Percentiles rank a stretch among this genome's conserved stretches.
phyloP scores from a whole-genome alignment of 2,113 vertebrate species.

The Aythya baeri region DNA sequence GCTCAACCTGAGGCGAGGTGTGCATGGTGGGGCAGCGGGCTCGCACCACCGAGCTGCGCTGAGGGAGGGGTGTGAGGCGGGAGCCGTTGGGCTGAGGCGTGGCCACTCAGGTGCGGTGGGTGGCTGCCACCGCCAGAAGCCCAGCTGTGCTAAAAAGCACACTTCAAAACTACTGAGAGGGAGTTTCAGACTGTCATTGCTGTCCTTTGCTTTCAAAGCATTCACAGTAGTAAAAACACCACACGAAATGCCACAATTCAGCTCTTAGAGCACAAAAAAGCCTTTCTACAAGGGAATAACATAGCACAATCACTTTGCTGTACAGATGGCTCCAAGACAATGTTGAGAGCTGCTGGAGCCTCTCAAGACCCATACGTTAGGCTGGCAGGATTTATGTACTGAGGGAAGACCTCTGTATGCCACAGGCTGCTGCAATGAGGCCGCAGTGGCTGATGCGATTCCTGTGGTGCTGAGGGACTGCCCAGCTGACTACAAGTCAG shows the following conservation, averaged over 20 bases:
- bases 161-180: no score
- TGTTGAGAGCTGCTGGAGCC: neutral
- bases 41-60: no score
- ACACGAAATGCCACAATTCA: neutral
- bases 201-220: neutral
- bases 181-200: neutral
- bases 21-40: no score
- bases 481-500: rapidly evolving
- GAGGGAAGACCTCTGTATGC: neutral
- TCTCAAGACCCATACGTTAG: neutral
- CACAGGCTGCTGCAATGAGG: neutral
- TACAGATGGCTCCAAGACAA: neutral
- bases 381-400: rapidly evolving
- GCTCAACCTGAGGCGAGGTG: no score
- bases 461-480: rapidly evolving
- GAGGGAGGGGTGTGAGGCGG: no score
- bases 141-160: no score
- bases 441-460: rapidly evolving
- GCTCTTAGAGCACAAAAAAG: neutral
- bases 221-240: neutral
- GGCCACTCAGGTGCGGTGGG: neutral
- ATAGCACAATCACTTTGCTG: neutral
- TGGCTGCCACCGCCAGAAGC: no score
- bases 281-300: neutral
- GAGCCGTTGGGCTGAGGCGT: no score